Evolutionary conservation across 2,113 vertebrate species (phyloP), one percentile per base, ranked within the genome.

Genomic region (Sitta europaea): DNA sequence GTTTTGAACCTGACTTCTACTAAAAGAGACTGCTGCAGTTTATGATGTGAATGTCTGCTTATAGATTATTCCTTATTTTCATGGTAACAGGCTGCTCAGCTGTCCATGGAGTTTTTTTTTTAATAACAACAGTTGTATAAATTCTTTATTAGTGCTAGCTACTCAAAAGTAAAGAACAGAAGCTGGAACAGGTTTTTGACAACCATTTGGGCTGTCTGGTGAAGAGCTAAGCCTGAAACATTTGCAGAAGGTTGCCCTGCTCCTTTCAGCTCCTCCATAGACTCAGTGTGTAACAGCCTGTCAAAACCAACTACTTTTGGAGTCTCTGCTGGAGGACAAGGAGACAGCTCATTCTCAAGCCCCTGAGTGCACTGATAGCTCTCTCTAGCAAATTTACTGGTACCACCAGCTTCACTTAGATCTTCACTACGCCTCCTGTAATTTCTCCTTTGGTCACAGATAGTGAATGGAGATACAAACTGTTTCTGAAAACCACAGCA

Each of bases 301-400:
- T 33, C 51, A 42, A 54, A 93, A 71, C 5, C 27, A 29, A 81
- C 9, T 16, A 35, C 17, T 81, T 70, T 12, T 50, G 57, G 43
- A 84, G 58, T 40, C 2, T 80, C 19, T 31, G 11, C 42, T 9
- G 9, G 12, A 85, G 33, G 12, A 58, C 21, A 74, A 78, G 20
- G 29, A 68, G 28, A 79, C 16, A 33, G 51, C 42, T 85, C 63
- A 90, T 31, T 6, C 42, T 81, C 47, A 77, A 80, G 42, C 1
- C 25, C 15, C 15, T 2, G 1, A 51, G 12, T 3, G 3, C 31
- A 59, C 31, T 5, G 3, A n/a, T 1, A 77, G 28, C 7, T 2
- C 23, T 23, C 72, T 61, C 53, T 35, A 72, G 12, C 19, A 66
- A 74, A 81, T 77, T 33, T 51, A 67, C 9, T 53, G 25, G 10